Evolutionary conservation across 30 jellyfish, hydroid and myxozoan genomes (phyloP), one percentile per base, ranked within the genome.

Genomic region (Chrysaora quinquecirrha): DNA sequence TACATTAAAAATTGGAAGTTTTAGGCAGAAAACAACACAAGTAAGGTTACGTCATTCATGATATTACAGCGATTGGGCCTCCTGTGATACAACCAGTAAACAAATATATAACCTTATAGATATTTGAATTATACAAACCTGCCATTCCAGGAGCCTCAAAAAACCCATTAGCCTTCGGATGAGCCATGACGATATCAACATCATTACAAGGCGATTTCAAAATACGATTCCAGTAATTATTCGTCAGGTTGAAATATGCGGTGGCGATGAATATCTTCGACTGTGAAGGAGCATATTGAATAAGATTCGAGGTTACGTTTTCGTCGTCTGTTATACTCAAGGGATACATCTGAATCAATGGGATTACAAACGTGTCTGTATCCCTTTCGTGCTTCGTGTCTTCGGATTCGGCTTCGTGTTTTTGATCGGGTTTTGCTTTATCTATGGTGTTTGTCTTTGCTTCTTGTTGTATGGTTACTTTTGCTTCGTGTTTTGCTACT

Each of bases 111-210:
- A n/a, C n/a, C n/a, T n/a, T n/a, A n/a, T n/a, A n/a, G n/a, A n/a
- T n/a, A n/a, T n/a, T n/a, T n/a, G n/a, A 34, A 32, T 3, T 52
- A 10, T 52, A 52, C 72, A 20, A 73, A 94, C 99, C 99, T 67
- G 97, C 97, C 16, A 92, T 75, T 7, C 99, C 99, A 0, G 99
- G 95, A 3, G 99, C 99, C 34, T 88, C 79, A 86, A 78, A 94
- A 48, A 94, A 94, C 21, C 99, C 99, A 95, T 88, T 94, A 1
- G 99, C 97, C 48, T 82, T 70, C 10, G 99, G 99, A 50, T 94
- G 99, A 14, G 99, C 99, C 97, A 94, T 81, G 29, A 94, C 86
- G 24, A 94, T 31, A 68, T 83, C 86, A 23, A 79, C 47, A 34
- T 78, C 79, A 29, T 34, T 72, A 29, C 85, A 56, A 21, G 61